A percentile compares a stretch with the other conserved stretches of the same genome.
Conservation (phyloP, 2,797 vertebrate genomes). For the Falco naumanni region DNA sequence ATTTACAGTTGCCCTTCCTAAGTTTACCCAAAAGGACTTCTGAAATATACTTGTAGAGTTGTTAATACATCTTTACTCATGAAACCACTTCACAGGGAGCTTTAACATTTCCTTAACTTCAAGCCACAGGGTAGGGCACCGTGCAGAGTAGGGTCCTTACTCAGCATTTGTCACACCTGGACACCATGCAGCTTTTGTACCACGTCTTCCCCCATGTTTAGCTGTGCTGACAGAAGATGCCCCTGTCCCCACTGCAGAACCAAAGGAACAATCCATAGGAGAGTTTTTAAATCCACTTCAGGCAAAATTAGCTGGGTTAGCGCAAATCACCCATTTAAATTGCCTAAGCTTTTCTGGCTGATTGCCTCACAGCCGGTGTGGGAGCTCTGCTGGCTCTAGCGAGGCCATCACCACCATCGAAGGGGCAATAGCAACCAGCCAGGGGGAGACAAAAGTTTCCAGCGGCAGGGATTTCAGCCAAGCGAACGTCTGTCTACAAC, state of each 20-base stretch:
- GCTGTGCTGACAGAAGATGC: neutral
- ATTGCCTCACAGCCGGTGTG: neutral
- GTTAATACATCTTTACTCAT: neutral
- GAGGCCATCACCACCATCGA: neutral
- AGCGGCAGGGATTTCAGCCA: neutral
- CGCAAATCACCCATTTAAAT: conserved; percentile 16
- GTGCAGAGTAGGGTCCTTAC: neutral
- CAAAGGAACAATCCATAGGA: conserved; percentile 5
- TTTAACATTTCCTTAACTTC: neutral
- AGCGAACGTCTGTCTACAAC: neutral
- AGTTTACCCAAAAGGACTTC: neutral
- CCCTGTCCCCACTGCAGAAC: neutral
- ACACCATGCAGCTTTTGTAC: neutral
- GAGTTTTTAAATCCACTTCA: neutral
- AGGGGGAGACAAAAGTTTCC: neutral
- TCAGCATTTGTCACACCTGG: neutral
- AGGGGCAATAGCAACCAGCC: neutral
- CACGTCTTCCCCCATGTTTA: neutral
- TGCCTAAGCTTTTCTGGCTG: conserved; percentile 31
- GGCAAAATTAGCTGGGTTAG: conserved; percentile 31
- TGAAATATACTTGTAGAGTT: neutral
- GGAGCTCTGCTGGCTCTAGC: neutral
- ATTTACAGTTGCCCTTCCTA: neutral
- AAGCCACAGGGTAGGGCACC: neutral
- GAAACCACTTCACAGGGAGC: neutral